Evolutionary conservation across 2,888 invertebrate genomes (phyloP), one percentile per base, ranked within the genome.

Genomic region (Caenorhabditis afra): DNA sequence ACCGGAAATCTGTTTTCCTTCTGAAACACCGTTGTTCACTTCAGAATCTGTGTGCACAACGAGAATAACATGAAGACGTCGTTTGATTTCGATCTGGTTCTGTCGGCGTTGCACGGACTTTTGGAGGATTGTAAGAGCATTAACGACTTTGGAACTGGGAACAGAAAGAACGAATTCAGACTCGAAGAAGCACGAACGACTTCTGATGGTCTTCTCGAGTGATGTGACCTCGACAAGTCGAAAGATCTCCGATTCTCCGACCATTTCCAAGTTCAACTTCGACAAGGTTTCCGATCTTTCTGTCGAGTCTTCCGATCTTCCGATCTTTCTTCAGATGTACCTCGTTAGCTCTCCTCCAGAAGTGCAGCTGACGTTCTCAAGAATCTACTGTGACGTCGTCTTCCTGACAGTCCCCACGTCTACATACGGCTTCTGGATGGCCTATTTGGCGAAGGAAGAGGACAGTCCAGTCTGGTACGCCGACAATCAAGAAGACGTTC

Each of bases 381-480:
- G 37, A 47, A 20, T 70, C 47, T 55, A 62, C 35, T 70, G 70
- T 44, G 70, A 70, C 16, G 61, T 20, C 37, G 70, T 70, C 0
- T 55, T 70, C 4, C 20, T 70, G 3, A 70, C 70, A 4, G 44
- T 16, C 37, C 61, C 61, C 20, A 44, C 53, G 3, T 70, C 70
- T 20, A 39, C 35, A 8, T 29, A 55, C 12, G 70, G 70, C 53
- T 70, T 61, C 55, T 70, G 70, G 70, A 55, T 61, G 62, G 70
- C 61, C 16, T 70, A 62, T 55, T 62, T 70, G 47, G 61, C 70
- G 22, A 70, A 39, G 35, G 53, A 55, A n/a, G 55, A 62, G 10
- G 18, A 58, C 22, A 68, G 55, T 22, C 55, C 18, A 10, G 68
- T 68, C 0, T 68, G 50, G 16, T 68, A 52, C 45, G 29, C 52